Conservation (phyloP, 2,888 invertebrate species). For the Lasioglossum marginatum region DNA sequence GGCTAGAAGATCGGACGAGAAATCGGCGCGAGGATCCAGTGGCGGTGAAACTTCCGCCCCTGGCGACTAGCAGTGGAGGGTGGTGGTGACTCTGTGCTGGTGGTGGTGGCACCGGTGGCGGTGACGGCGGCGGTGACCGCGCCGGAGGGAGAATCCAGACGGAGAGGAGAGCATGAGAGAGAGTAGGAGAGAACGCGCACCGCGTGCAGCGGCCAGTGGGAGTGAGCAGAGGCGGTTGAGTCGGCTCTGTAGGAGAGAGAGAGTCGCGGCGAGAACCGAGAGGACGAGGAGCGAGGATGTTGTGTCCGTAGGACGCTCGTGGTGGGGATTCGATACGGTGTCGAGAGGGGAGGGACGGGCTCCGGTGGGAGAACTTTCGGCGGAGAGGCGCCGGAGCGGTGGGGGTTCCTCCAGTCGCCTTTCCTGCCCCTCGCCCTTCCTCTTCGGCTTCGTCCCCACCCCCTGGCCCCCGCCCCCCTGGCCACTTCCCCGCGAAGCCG, state of each 20-base stretch:
- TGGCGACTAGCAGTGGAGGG: slow-evolving; percentile 49
- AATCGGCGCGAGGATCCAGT: slow-evolving; percentile 51
- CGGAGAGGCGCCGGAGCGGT: slow-evolving; percentile 56
- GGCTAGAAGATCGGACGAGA: slow-evolving; percentile 28
- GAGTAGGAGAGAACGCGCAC: slow-evolving; percentile 50
- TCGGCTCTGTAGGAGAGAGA: neutral
- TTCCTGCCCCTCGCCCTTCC: slow-evolving; percentile 42
- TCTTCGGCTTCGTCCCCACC: neutral
- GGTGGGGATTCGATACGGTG: slow-evolving; percentile 70
- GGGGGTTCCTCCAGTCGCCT: slow-evolving; percentile 65
- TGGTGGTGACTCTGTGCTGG: slow-evolving; percentile 49
- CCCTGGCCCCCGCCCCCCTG: neutral
- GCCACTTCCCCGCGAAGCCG: neutral
- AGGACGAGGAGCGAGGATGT: slow-evolving; percentile 72
- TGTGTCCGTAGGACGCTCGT: slow-evolving; percentile 70
- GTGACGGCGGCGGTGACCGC: slow-evolving; percentile 54
- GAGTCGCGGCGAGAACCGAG: slow-evolving; percentile 26
- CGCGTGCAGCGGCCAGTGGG: slow-evolving; percentile 7
- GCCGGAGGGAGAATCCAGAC: slow-evolving; percentile 49
- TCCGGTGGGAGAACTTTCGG: slow-evolving; percentile 60
- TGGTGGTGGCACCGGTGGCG: slow-evolving; percentile 34
- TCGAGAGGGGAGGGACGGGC: slow-evolving; percentile 54
- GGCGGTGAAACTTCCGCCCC: slow-evolving; percentile 64
- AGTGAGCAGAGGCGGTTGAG: neutral
- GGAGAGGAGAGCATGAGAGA: slow-evolving; percentile 16